Evolutionary conservation across 2,888 invertebrate genomes (phyloP), one percentile per base, ranked within the genome.

Genomic region (Hetaerina titia): DNA sequence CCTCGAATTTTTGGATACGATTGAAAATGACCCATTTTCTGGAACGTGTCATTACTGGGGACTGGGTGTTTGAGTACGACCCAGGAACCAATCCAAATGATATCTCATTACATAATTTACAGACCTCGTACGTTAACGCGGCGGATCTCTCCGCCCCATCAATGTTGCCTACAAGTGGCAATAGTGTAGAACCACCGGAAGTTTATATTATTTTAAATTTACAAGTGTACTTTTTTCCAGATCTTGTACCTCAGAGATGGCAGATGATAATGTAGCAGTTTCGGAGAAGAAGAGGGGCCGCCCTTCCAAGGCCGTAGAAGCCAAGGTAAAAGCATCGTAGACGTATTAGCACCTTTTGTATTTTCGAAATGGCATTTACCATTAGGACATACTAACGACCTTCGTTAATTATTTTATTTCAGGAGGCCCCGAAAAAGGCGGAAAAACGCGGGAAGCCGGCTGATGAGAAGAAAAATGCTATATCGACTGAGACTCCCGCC

Each of bases 401-500:
- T 25, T 69, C 13, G 8, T 4, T 25, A 15, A 57, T 89, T 31
- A 74, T 81, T 19, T 45, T n/a, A 95, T 19, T 95, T 31, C 90
- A 95, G 95, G 96, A 96, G 92, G 69, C 74, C 7, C 31, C 95
- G 11, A 95, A 95, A 11, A 96, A 96, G 95, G 96, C 96, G 94
- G 96, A 96, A 1, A 96, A 96, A 95, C 96, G 96, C 95, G 95
- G 96, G n/a, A 95, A 96, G n/a, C 95, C 96, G 9, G 95, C 96
- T 0, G 95, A 95, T 7, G 95, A 96, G 19, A 96, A 96, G 95
- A 96, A 96, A 81, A 96, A 96, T 25, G 95, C 95, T 17, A 96
- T 96, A 58, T 96, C 96, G 56, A 95, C 96, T 57, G 96, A 96
- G 94, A 96, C 96, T 9, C 97, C 97, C 87, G 97, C 97, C 56